A percentile compares a stretch with the other conserved stretches of the same genome.
Conservation (phyloP, 2,113 vertebrate genomes). For the Numenius arquata region DNA sequence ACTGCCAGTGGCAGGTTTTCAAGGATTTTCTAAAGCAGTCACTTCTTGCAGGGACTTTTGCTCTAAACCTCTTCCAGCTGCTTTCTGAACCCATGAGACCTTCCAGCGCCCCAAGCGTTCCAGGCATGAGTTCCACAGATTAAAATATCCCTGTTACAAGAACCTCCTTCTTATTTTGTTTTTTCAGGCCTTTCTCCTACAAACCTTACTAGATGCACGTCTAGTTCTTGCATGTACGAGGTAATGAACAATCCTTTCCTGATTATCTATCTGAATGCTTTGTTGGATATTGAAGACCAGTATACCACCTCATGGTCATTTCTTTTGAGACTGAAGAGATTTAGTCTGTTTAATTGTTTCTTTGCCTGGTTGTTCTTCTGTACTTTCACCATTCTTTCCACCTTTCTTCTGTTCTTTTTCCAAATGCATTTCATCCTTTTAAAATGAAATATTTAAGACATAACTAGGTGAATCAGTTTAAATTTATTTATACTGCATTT, state of each 20-base stretch:
- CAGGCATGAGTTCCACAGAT: background rate
- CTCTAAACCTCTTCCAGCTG: background rate
- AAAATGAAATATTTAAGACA: background rate
- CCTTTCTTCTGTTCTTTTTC: background rate
- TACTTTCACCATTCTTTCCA: background rate
- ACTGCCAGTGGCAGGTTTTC: background rate
- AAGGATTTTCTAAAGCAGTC: background rate
- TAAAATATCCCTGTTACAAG: background rate
- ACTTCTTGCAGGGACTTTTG: background rate
- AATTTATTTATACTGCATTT: background rate
- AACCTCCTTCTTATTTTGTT: accelerated
- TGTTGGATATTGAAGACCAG: background rate
- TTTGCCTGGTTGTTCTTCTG: background rate
- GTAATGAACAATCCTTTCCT: background rate
- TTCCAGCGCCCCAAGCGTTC: background rate
- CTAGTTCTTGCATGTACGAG: background rate
- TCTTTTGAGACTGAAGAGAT: background rate
- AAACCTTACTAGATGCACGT: background rate
- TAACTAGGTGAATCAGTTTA: background rate
- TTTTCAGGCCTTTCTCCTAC: background rate
- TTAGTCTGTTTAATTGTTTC: background rate
- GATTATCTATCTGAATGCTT: background rate
- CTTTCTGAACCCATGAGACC: background rate
- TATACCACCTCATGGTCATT: background rate
- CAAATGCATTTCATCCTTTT: background rate